Conservation (phyloP, 2,113 vertebrate species). For the Opisthocomus hoazin region DNA sequence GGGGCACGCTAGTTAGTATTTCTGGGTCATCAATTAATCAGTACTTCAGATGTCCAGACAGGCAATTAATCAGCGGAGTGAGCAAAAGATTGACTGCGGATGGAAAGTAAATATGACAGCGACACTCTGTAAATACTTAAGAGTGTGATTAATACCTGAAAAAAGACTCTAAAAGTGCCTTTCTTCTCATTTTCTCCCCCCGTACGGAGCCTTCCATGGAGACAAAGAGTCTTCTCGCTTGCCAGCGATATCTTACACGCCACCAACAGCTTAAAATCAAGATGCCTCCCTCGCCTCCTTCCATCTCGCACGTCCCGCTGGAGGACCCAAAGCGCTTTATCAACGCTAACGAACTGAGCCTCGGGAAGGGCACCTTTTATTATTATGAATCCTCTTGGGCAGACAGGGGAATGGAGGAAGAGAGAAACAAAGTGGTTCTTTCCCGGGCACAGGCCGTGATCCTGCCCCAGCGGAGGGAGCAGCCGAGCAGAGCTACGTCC, state of each 20-base stretch:
- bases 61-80: constrained; percentile 29
- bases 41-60: constrained; percentile 17
- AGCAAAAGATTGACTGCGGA: neutral
- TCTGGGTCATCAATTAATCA: constrained; percentile 55
- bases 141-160: neutral
- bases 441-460: too few species aligned
- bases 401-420: neutral
- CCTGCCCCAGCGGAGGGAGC: too few species aligned
- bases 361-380: neutral
- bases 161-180: neutral
- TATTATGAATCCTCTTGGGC: neutral
- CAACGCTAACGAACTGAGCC: neutral
- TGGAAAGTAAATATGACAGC: neutral
- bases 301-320: neutral
- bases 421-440: neutral
- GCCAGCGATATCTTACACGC: neutral
- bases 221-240: neutral
- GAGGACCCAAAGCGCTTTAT: neutral
- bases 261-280: neutral
- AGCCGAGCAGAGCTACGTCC: neutral
- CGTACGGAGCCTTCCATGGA: neutral
- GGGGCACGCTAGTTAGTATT: neutral
- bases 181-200: neutral
- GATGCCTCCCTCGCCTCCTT: neutral
- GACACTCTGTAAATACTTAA: neutral